These are phyloP conservation scores for Cirrhinus mrigala DNA, from an alignment of 2,797 vertebrate genomes.

Conservation along the genomic window DNA sequence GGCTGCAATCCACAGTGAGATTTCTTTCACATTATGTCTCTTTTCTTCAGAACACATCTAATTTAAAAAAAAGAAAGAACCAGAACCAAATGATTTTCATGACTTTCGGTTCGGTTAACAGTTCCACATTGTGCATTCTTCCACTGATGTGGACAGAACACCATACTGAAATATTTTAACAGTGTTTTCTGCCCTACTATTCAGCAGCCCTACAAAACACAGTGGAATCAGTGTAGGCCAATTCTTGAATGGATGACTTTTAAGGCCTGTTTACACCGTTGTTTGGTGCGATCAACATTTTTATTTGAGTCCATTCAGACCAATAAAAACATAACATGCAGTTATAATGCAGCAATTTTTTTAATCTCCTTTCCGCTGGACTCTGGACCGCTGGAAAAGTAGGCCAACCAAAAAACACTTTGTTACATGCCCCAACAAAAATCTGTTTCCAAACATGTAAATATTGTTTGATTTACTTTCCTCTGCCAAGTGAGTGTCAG, in stretches of 20 bases:
- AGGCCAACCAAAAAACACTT: not conserved
- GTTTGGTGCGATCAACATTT: not conserved
- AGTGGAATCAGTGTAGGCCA: not conserved
- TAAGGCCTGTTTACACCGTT: not conserved
- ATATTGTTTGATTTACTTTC: not conserved
- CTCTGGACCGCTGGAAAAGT: too few relatives aligned
- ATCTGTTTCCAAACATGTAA: not conserved
- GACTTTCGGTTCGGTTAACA: not conserved
- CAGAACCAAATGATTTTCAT: not conserved
- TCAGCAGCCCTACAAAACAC: not conserved
- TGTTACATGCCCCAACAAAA: not conserved
- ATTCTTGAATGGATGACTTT: not conserved
- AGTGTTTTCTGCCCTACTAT: not conserved
- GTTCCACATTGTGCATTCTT: not conserved
- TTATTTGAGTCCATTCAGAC: not conserved
- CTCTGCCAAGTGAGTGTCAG: not conserved
- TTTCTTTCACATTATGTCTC: constrained; percentile 25
- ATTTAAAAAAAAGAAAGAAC: not conserved
- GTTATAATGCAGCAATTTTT: not conserved
- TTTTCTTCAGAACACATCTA: not conserved
- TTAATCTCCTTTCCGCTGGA: not conserved
- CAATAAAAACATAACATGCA: not conserved
- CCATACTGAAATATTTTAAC: not conserved
- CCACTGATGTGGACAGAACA: not conserved
- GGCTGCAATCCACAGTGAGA: constrained; percentile 27